A percentile compares a stretch with the other conserved stretches of the same genome.
These are phyloP conservation scores for Agapornis canus DNA, from an alignment of 2,797 vertebrate species.

Conservation along the genomic window DNA sequence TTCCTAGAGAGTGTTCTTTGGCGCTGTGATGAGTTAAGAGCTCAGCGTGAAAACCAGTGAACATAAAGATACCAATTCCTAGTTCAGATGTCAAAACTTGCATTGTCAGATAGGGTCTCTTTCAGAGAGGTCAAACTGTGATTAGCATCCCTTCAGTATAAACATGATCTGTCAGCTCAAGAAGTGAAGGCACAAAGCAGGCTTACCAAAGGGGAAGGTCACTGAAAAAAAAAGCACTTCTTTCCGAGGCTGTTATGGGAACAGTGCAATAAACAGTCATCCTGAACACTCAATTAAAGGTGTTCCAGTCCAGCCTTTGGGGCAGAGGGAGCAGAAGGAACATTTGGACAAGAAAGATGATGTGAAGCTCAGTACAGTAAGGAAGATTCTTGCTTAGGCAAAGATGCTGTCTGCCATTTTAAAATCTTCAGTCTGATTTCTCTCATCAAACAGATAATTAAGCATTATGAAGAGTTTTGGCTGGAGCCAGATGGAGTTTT, in stretches of 20 bases:
- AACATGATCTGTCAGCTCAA: constrained; percentile 35
- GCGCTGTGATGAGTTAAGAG: neutral
- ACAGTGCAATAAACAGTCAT: constrained; percentile 77
- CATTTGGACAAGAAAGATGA: neutral
- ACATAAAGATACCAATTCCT: neutral
- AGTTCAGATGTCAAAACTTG: neutral
- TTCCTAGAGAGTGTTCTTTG: constrained; percentile 18
- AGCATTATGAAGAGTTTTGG: neutral
- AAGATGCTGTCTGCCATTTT: constrained; percentile 3
- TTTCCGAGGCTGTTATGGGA: constrained; percentile 70
- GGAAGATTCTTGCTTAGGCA: constrained; percentile 19
- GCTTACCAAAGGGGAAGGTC: constrained; percentile 73
- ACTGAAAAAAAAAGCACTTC: constrained; percentile 41
- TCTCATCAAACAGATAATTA: neutral
- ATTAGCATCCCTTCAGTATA: constrained; percentile 36
- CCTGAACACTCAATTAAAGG: constrained; percentile 30
- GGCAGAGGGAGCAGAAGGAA: neutral
- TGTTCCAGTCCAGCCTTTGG: constrained; percentile 45
- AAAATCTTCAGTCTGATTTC: constrained; percentile 37
- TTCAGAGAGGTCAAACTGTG: neutral
- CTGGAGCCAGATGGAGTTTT: constrained; percentile 12
- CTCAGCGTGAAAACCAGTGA: neutral
- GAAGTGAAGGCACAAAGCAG: constrained; percentile 48
- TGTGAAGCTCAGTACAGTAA: neutral
- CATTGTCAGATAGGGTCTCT: neutral